Evolutionary conservation across 2,888 invertebrate genomes (phyloP).

Genomic region (Drosophila buzzatii): DNA sequence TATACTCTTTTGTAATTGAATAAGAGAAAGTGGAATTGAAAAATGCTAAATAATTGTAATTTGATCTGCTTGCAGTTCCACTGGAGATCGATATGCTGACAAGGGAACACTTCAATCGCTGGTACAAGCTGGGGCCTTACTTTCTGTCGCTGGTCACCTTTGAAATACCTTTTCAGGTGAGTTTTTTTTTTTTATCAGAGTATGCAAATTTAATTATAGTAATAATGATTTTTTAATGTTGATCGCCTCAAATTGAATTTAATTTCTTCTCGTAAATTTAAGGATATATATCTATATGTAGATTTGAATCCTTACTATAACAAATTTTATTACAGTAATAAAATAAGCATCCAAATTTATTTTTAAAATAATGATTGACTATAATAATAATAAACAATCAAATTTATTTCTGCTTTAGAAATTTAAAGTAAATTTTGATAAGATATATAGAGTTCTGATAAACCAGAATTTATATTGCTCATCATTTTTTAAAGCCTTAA

Average conservation of each 20-base stretch:
- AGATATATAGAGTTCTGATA: too few relatives aligned
- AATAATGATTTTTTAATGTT: not conserved
- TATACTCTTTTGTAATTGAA: not conserved
- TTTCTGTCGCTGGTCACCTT: conserved; percentile 94
- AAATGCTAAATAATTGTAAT: not conserved
- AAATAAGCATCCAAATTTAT: too few relatives aligned
- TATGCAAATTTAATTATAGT: too few relatives aligned
- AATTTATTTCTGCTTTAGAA: not conserved
- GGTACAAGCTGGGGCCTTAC: conserved; percentile 96
- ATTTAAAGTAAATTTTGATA: not conserved
- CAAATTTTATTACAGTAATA: too few relatives aligned
- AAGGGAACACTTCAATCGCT: conserved; percentile 96
- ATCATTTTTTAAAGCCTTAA: too few relatives aligned
- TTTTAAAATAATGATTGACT: too few relatives aligned
- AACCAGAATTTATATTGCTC: not conserved
- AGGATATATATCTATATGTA: too few relatives aligned
- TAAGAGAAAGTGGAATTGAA: conserved; percentile 2
- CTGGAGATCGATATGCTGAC: conserved; percentile 94
- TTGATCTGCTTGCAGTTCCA: conserved; percentile 89
- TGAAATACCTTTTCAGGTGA: conserved; percentile 94
- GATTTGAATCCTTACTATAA: not conserved
- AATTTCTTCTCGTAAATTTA: too few relatives aligned
- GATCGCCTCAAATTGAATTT: not conserved
- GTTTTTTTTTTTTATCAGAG: not conserved
- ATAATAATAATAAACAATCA: too few relatives aligned